These are phyloP conservation scores for Tipula helvola DNA, from an alignment of 2,888 invertebrate genomes.

Conservation along the genomic window DNA sequence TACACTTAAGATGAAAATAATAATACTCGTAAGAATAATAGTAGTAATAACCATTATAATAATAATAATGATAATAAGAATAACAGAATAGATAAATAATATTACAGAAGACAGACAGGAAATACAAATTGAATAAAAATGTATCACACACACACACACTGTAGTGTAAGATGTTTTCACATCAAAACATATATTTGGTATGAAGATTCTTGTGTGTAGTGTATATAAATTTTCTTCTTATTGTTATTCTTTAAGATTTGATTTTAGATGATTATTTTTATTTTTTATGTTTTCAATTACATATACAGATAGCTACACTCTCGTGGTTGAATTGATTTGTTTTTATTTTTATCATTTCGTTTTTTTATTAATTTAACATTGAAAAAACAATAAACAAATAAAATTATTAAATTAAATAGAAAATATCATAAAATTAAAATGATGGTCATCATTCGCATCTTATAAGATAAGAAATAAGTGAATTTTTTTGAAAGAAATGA, in stretches of 20 bases:
- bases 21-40: not conserved
- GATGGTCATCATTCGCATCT: not conserved
- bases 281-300: not conserved
- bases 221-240: not conserved
- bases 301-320: not conserved
- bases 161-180: not conserved
- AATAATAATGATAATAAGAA: conserved; percentile 10
- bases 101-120: conserved; percentile 7
- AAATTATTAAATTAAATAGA: not conserved
- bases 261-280: not conserved
- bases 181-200: not conserved
- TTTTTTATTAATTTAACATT: not conserved
- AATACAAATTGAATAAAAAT: conserved; percentile 7
- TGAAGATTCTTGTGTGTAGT: not conserved
- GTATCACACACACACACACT: not conserved
- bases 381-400: not conserved
- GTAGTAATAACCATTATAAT: conserved; percentile 6
- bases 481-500: too few relatives aligned
- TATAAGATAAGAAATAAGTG: too few relatives aligned
- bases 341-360: not conserved
- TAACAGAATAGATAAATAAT: conserved; percentile 8
- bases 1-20: conserved; percentile 4
- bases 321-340: not conserved
- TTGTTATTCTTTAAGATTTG: not conserved
- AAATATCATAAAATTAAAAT: not conserved